phyloP scores from a whole-genome alignment of 2,888 invertebrate species.

The Leptodirus hochenwartii region DNA sequence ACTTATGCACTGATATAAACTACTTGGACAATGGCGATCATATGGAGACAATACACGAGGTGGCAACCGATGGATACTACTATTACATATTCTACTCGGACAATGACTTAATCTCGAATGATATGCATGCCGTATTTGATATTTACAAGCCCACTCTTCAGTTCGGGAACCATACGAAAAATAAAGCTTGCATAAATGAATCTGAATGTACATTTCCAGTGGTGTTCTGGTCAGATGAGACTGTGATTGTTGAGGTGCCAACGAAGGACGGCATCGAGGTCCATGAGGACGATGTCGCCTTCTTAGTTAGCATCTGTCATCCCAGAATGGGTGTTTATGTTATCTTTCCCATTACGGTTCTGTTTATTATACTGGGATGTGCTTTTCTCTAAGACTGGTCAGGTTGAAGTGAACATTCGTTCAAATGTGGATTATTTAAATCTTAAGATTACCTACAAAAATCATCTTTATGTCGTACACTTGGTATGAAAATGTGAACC shows the following conservation, averaged over 20 bases:
- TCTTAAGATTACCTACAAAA: too few relatives aligned
- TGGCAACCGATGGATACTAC: conserved; percentile 62
- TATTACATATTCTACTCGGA: conserved; percentile 82
- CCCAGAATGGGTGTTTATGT: conserved; percentile 64
- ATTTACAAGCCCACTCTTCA: conserved; percentile 72
- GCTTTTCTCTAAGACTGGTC: conserved; percentile 73
- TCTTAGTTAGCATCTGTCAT: conserved; percentile 58
- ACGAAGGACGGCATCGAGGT: conserved; percentile 64
- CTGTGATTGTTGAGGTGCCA: conserved; percentile 70
- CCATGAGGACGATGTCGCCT: conserved; percentile 51
- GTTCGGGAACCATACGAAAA: conserved; percentile 46
- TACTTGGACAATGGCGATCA: conserved; percentile 51
- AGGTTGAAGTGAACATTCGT: too few relatives aligned
- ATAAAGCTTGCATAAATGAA: conserved; percentile 53
- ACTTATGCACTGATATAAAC: conserved; percentile 46
- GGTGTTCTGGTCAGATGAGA: conserved; percentile 52
- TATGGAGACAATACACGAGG: conserved; percentile 50
- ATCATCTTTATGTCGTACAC: too few relatives aligned
- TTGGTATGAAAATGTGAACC: too few relatives aligned
- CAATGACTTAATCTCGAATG: conserved; percentile 60
- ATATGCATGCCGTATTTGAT: conserved; percentile 69
- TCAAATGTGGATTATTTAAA: too few relatives aligned
- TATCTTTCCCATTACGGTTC: conserved; percentile 58
- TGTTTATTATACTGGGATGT: conserved; percentile 58
- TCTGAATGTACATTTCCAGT: conserved; percentile 62